A percentile compares a stretch with the other conserved stretches of the same genome.
Conservation (phyloP, 2,113 vertebrate genomes). For the Synchiropus splendidus region DNA sequence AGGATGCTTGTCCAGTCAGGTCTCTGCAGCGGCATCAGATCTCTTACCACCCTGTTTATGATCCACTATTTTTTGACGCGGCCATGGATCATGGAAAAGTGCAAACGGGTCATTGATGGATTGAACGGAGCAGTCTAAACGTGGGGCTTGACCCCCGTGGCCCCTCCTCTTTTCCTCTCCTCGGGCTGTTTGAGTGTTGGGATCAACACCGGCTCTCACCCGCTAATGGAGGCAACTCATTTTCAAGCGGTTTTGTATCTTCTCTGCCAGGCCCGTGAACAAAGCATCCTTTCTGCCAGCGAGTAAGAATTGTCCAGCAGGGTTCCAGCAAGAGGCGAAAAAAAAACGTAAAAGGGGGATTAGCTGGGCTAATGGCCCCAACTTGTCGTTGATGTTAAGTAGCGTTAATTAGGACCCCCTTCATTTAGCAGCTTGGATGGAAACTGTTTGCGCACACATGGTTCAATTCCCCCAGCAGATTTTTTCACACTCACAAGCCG, state of each 20-base stretch:
- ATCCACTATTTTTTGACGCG: constrained; percentile 21
- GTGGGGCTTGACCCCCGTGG: constrained; percentile 28
- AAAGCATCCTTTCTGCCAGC: constrained; percentile 56
- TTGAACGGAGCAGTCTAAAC: constrained; percentile 39
- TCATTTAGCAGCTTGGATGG: constrained; percentile 22
- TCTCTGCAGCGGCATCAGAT: constrained; percentile 32
- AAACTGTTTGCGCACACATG: constrained; percentile 23
- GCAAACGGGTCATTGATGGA: constrained; percentile 62
- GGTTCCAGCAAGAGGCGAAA: constrained; percentile 53
- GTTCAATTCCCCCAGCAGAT: constrained; percentile 12
- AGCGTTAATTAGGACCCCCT: constrained; percentile 65
- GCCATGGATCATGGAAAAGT: constrained; percentile 32
- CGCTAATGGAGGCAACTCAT: constrained; percentile 51
- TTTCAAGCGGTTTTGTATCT: constrained; percentile 42
- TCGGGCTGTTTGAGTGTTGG: constrained; percentile 35
- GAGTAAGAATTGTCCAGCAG: constrained; percentile 62
- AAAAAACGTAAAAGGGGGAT: constrained; percentile 68
- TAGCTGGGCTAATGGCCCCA: constrained; percentile 66
- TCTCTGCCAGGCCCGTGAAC: constrained; percentile 59
- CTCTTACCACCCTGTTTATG: constrained; percentile 19
- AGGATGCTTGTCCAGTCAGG: constrained; percentile 17
- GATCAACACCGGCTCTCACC: constrained; percentile 40
- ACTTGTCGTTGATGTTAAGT: constrained; percentile 72
- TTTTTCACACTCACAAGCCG: constrained; percentile 23
- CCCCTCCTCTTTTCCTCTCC: constrained; percentile 10